Evolutionary conservation across 2,797 vertebrate genomes (phyloP), one percentile per base, ranked within the genome.

Genomic region (Columba guinea): DNA sequence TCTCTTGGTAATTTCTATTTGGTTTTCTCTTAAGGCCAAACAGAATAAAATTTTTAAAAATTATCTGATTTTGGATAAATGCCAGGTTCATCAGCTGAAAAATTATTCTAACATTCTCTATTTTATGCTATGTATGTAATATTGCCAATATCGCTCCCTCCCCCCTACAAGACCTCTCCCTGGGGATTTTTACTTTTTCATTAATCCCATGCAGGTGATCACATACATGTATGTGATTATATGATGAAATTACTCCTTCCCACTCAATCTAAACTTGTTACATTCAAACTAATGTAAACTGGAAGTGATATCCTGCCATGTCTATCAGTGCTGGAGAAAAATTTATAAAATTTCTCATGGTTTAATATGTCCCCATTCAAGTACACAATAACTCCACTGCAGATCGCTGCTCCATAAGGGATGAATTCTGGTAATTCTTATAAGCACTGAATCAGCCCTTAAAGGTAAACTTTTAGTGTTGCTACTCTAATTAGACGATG

Each of bases 211-310:
- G 26, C 16, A 67, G 23, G 23, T 88, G 27, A 85, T 85, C 5
- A 11, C 60, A n/a, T 10, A 11, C 60, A n/a, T 11, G 13, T 39
- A 68, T 27, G 52, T 62, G 34, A 34, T 58, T 80, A 30, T 18
- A 41, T 56, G 35, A 79, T 68, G 69, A 92, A 93, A 88, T 58
- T 86, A 75, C n/a, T 94, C 37, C 62, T 93, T 87, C 58, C 65
- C 68, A 80, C 83, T 86, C 83, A 84, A 55, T 32, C n/a, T 75
- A 75, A 84, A 51, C n/a, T 79, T 71, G 26, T 41, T 75, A 70
- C 53, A 37, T 46, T 87, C 21, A 62, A 55, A 65, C 60, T 55
- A 39, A 35, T 23, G 19, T 79, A 64, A 87, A 75, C 59, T 70
- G 49, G 63, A 70, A 75, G 84, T 70, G 1, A 41, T 48, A 27